Percentiles rank a stretch among this genome's conserved stretches.
These are phyloP conservation scores for Centropus bengalensis DNA, from an alignment of 2,113 vertebrate genomes.

Conservation along the genomic window DNA sequence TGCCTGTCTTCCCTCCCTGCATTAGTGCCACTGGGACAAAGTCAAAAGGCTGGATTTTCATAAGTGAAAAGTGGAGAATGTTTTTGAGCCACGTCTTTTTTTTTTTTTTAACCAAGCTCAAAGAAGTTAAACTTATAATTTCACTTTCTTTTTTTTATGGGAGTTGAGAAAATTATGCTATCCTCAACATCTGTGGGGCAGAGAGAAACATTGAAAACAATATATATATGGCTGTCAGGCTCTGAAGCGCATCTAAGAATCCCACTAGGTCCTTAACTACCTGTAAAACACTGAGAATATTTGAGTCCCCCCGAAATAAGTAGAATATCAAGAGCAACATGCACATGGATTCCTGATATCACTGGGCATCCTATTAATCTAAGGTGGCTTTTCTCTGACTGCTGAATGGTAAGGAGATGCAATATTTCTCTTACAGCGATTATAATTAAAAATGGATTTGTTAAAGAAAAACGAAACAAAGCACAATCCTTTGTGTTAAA, in stretches of 20 bases:
- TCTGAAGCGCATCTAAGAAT: not conserved
- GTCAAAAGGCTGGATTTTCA: not conserved
- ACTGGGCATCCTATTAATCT: not conserved
- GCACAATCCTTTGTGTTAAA: not conserved
- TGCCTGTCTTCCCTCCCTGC: not conserved
- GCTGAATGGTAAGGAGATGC: not conserved
- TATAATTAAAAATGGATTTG: not conserved
- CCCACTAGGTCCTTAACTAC: not conserved
- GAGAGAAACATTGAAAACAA: not conserved
- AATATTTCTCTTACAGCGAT: not conserved
- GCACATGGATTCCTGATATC: not conserved
- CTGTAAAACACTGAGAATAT: not conserved
- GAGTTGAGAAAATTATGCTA: not conserved
- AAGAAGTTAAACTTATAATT: not conserved
- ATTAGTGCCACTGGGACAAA: not conserved
- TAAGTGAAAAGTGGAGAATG: not conserved
- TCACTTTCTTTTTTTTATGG: not conserved
- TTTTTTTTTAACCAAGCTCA: not conserved
- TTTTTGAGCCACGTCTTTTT: not conserved
- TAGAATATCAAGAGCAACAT: not conserved
- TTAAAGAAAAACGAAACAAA: conserved; percentile 30
- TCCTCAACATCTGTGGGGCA: not conserved
- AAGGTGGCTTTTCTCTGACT: not conserved
- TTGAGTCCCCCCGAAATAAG: not conserved
- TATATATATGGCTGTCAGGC: not conserved